Evolutionary conservation across 2,888 invertebrate genomes (phyloP), one percentile per base, ranked within the genome.

Genomic region (Athalia cordata): DNA sequence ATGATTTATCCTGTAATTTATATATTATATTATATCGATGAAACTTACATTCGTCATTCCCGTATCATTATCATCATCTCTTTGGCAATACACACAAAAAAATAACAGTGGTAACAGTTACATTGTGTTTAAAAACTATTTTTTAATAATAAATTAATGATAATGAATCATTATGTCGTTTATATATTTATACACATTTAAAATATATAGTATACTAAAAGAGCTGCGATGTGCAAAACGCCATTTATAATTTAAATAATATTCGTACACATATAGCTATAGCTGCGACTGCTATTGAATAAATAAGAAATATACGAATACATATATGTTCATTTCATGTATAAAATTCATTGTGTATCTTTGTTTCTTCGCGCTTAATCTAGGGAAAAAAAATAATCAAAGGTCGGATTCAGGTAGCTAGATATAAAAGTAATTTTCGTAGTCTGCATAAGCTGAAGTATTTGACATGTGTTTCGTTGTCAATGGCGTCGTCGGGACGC

Each of bases 381-480:
- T 5, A 65, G 50, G 55, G 57, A 65, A 75, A 64, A 68, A 66
- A 50, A 61, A 65, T 70, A 66, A 74, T 67, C n/a, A 57, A 77
- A 52, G 78, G 55, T 11, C 6, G 1, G 55, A 52, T 52, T 75
- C 43, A 11, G 55, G 9, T 66, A 13, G 65, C 91, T 89, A 94
- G 85, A 94, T 94, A 86, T 93, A 94, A 85, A 94, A 93, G 87
- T 93, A 94, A 89, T 94, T 94, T 86, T 94, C 93, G 85, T 94
- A 94, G 82, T 93, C 93, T 64, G 93, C 92, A 83, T 93, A 93
- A 5, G 92, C 90, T 77, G 91, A 90, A 7, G 84, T 81, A 5
- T 87, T 82, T 5, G 88, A 86, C 50, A 89, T 83, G 78, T 89
- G 89, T 80, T 89, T 90, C 43, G 87, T 83, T n/a, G 89, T 83